A percentile compares a stretch with the other conserved stretches of the same genome.
Conservation (phyloP, 2,113 vertebrate genomes). For the Pongo abelii region DNA sequence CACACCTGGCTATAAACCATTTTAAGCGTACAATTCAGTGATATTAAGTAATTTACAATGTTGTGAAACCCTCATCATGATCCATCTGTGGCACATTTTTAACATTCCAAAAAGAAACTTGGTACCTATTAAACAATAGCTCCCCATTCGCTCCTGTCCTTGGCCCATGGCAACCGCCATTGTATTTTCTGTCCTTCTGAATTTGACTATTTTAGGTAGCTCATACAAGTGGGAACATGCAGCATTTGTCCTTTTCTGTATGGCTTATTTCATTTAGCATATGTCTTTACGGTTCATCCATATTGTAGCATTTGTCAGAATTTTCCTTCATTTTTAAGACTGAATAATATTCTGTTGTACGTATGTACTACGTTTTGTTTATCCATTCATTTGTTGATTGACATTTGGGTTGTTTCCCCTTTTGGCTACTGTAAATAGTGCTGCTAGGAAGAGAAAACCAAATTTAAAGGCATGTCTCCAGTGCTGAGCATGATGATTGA, state of each 20-base stretch:
- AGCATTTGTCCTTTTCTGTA: not conserved
- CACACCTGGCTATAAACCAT: too few species aligned
- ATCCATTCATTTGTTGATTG: not conserved
- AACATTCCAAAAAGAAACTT: constrained; percentile 4
- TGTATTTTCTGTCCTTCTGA: not conserved
- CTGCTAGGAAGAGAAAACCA: not conserved
- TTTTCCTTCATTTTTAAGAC: not conserved
- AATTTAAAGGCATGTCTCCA: not conserved
- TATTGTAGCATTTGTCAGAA: not conserved
- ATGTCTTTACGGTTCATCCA: not conserved
- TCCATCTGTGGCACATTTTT: not conserved
- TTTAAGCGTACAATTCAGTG: not conserved
- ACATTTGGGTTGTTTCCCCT: not conserved
- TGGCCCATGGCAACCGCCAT: accelerated
- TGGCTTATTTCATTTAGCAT: not conserved
- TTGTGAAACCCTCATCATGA: not conserved
- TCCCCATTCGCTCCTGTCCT: not conserved
- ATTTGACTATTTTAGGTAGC: not conserved
- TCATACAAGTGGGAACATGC: not conserved
- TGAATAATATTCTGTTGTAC: not conserved
- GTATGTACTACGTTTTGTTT: not conserved
- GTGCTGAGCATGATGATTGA: not conserved
- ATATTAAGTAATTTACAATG: not conserved
- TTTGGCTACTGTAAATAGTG: not conserved
- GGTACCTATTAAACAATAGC: not conserved